Evolutionary conservation across 2,888 invertebrate species (phyloP).

Genomic region (Callyntrura guangdongensis): DNA sequence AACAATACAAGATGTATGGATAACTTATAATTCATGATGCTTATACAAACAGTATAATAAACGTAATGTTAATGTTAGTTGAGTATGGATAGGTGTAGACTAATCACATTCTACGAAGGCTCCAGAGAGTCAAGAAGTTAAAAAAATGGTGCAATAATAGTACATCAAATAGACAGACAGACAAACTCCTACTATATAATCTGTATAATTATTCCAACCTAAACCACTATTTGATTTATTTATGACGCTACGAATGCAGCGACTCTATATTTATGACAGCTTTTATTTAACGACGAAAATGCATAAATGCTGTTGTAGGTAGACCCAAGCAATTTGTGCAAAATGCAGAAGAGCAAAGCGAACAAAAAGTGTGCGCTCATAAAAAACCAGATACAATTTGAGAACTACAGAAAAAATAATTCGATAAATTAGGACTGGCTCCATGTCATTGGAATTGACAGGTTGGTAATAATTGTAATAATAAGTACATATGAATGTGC

Average conservation of each 20-base stretch:
- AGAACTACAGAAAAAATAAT: not conserved
- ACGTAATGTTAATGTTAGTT: not conserved
- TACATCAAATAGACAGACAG: slow-evolving; percentile 1
- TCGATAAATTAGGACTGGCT: slow-evolving; percentile 9
- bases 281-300: slow-evolving; percentile 28
- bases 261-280: slow-evolving; percentile 39
- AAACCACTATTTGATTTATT: slow-evolving; percentile 56
- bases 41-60: not conserved
- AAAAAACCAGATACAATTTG: not conserved
- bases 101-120: not conserved
- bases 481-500: not conserved
- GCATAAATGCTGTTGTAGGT: slow-evolving; percentile 32
- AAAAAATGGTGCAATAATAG: slow-evolving; percentile 27
- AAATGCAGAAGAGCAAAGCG: not conserved
- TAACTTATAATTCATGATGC: too few species aligned
- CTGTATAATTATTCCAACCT: slow-evolving; percentile 55
- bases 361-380: not conserved
- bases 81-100: too few species aligned
- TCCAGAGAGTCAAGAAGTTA: not conserved
- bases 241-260: not conserved
- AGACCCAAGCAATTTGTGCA: slow-evolving; percentile 20
- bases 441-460: slow-evolving; percentile 31
- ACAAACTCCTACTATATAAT: not conserved
- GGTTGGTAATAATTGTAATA: slow-evolving; percentile 9
- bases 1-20: too few species aligned